Evolutionary conservation across 2,797 vertebrate species (phyloP).

Genomic region (Hybognathus amarus): DNA sequence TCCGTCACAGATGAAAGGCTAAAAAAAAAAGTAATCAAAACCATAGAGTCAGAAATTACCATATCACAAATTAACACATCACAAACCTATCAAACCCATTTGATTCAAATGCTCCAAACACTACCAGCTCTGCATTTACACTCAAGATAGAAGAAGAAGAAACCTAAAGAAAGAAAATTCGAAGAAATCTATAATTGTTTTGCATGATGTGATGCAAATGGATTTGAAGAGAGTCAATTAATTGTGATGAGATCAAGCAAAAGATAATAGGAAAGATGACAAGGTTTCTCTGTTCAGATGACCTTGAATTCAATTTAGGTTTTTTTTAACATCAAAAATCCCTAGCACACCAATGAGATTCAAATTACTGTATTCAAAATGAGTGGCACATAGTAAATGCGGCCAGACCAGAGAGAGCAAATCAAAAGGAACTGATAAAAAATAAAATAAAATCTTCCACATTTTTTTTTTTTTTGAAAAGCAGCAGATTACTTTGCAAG

Average conservation of each 20-base stretch:
- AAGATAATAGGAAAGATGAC: background rate
- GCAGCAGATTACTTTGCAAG: constrained; percentile 1
- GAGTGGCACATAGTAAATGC: constrained; percentile 65
- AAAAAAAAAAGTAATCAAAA: constrained; percentile 5
- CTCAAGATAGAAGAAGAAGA: background rate
- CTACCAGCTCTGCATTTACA: background rate
- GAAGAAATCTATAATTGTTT: constrained; percentile 26
- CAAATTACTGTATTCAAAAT: constrained; percentile 61
- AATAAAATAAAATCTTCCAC: constrained; percentile 6
- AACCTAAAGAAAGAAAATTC: background rate
- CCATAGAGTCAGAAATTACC: background rate
- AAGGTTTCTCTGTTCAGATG: constrained; percentile 63
- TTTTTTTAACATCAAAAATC: constrained; percentile 54
- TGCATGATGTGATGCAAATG: constrained; percentile 8
- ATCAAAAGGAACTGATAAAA: constrained; percentile 55
- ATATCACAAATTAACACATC: constrained; percentile 28
- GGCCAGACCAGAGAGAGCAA: constrained; percentile 60
- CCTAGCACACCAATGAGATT: constrained; percentile 67
- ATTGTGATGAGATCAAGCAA: constrained; percentile 54
- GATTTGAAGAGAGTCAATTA: constrained; percentile 38
- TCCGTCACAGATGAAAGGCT: constrained; percentile 27
- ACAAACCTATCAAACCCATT: constrained; percentile 10
- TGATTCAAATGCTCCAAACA: background rate
- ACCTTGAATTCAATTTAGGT: constrained; percentile 75
- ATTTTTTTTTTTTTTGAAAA: background rate